Evolutionary conservation across 30 jellyfish, hydroid and myxozoan species (phyloP), one percentile per base, ranked within the genome.

Genomic region (Phacellophora camtschatica): DNA sequence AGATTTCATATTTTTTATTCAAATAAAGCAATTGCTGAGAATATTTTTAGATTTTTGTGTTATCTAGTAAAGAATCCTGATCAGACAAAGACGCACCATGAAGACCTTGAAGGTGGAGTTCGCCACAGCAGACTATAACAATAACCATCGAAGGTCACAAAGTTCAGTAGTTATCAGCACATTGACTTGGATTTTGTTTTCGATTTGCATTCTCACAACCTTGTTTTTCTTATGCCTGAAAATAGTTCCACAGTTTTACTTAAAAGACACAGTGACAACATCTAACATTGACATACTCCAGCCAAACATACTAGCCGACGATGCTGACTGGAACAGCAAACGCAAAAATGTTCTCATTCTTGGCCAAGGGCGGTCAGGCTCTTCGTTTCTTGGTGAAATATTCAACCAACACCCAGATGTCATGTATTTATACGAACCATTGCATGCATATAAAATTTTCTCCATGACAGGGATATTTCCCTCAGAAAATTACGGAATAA

Each of bases 341-440:
- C 71, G 87, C 11, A 78, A 66, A 41, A 94, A 67, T 9, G 84
- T 94, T 9, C 50, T 88, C 19, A 88, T 94, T 4, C 57, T 79
- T 72, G 89, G 97, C 50, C 96, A 78, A 48, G 96, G 97, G n/a
- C 90, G 99, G 27, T 94, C 99, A 0, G 99, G 99, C 29, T 94
- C 99, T 0, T 94, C 99, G 4, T 94, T 94, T 71, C 86, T 94
- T 28, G 99, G 99, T 5, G 97, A 94, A 82, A 82, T 94, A 25
- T 94, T 94, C 91, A 94, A 94, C 73, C 96, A 89, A 27, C 88
- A 88, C 39, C 86, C 90, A 1, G 94, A 87, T 24, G 96, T 76
- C 11, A 73, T 94, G 86, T 94, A 87, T 57, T 29, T 80, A 20
- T 84, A 87, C 88, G 99, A 94, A 58, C 99, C 99, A 1, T 62